Percentiles rank a stretch among this genome's conserved stretches.
phyloP scores from a whole-genome alignment of 2,797 vertebrate species.

The Pelochelys cantorii region DNA sequence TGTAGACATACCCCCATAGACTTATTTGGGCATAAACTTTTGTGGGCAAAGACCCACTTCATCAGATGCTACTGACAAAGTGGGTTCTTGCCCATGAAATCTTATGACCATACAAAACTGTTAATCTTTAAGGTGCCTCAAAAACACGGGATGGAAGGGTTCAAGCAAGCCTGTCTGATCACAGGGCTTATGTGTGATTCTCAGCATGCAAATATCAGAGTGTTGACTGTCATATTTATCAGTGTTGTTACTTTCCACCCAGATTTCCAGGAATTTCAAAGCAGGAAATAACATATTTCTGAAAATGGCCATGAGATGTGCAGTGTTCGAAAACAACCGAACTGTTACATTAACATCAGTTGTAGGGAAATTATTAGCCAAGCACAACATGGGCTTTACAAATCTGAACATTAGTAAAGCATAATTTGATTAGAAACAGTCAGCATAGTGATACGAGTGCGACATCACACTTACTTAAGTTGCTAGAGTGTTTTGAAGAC shows the following conservation, averaged over 20 bases:
- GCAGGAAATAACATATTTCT: background rate
- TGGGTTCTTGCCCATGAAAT: too few species aligned
- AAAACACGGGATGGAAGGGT: too few species aligned
- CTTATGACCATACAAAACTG: too few species aligned
- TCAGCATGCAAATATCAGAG: too few species aligned
- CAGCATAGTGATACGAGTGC: background rate
- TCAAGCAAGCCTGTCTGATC: too few species aligned
- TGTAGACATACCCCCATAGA: too few species aligned
- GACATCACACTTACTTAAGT: rapidly evolving
- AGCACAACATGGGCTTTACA: background rate
- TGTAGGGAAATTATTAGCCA: background rate
- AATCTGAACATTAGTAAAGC: background rate
- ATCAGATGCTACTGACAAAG: too few species aligned
- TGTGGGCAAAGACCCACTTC: too few species aligned
- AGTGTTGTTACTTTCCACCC: background rate
- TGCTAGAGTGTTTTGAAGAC: background rate
- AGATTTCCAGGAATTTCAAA: background rate
- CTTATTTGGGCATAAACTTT: too few species aligned
- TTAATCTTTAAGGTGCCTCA: too few species aligned
- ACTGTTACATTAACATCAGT: background rate
- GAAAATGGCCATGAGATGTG: background rate
- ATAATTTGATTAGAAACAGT: background rate
- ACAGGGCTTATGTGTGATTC: too few species aligned
- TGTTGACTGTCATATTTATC: background rate
- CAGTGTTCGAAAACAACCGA: background rate